Base-by-base conservation (phyloP, 2,113 vertebrate species). In the Pitta sordida region DNA sequence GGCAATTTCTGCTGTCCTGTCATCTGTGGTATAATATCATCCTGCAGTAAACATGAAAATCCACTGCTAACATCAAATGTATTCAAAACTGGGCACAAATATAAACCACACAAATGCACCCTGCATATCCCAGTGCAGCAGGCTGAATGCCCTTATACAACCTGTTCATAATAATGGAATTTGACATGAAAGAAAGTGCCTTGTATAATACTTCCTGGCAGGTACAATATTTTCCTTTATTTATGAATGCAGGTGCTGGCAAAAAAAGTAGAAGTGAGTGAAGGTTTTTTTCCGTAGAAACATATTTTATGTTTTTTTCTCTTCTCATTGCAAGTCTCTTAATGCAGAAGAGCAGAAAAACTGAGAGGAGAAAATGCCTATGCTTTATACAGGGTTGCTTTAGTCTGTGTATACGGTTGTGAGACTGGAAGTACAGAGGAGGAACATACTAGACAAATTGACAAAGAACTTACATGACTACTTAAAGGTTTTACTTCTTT, bases 101-200 rank as follows among this genome's bases (percentile, higher is more conserved):
- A 87, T 49, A 92, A 92, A 91, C 63, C 63, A 59, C 0, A 0
- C 5, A 20, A 88, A 84, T 41, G 63, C 32, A 64, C 19, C 81
- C 65, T 65, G 59, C 20, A 29, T 79, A 85, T 94, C 91, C 70
- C 87, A 83, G 3, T 74, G 83, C 91, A 91, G 80, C 60, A 80
- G 74, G 52, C 77, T 88, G 85, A 75, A 70, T 92, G 95, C 59
- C 94, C 91, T 95, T 75, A 90, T 53, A 75, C 83, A 95, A 90
- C 83, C 73, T 78, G 93, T 60, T 95, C 76, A 90, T 85, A 96
- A 92, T 95, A 96, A 96, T 96, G 79, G 62, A 91, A 95, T 89
- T 15, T 96, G 96, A 96, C 96, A 91, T 63, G 84, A 96, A 94
- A 95, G 91, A 90, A 93, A 95, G 93, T 80, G 83, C 70, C 68